Percentiles rank a stretch among this genome's conserved stretches.
phyloP scores from a whole-genome alignment of 2,888 invertebrate species.

The Stenichneumon culpator region DNA sequence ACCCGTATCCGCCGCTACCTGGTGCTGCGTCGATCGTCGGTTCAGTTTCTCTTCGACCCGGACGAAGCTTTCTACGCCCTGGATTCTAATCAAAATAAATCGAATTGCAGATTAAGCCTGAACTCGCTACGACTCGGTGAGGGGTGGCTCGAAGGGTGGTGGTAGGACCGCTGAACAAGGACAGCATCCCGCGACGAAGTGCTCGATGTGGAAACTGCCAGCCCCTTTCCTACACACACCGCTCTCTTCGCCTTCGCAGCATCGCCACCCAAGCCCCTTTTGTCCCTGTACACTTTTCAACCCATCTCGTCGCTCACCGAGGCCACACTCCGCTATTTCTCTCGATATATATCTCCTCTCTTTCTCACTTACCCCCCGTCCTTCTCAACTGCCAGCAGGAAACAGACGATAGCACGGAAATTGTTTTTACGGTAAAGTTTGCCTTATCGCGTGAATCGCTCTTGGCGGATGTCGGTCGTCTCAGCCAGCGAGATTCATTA shows the following conservation, averaged over 20 bases:
- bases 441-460: constrained; percentile 62
- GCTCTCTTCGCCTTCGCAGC: constrained; percentile 8
- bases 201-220: constrained; percentile 16
- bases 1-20: not conserved
- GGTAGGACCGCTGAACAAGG: constrained; percentile 36
- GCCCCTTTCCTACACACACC: constrained; percentile 8
- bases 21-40: constrained; percentile 44
- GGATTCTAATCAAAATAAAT: constrained; percentile 77
- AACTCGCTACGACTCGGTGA: constrained; percentile 49
- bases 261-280: constrained; percentile 12
- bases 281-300: constrained; percentile 32
- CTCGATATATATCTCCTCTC: constrained; percentile 46
- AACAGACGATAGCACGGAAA: constrained; percentile 66
- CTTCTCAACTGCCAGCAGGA: constrained; percentile 43
- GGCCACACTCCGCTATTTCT: constrained; percentile 25
- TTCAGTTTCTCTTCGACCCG: constrained; percentile 43
- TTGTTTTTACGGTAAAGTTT: constrained; percentile 77
- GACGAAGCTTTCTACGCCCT: constrained; percentile 45
- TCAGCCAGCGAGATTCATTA: constrained; percentile 61
- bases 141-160: not conserved
- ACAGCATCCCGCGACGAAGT: constrained; percentile 43
- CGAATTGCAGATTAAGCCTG: constrained; percentile 76
- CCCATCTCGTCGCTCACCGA: constrained; percentile 18
- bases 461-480: constrained; percentile 28
- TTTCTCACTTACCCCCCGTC: constrained; percentile 35